Percentiles rank a stretch among this genome's conserved stretches.
phyloP scores from a whole-genome alignment of 53 echinoderm and acorn worm genomes.

The Crossaster papposus region DNA sequence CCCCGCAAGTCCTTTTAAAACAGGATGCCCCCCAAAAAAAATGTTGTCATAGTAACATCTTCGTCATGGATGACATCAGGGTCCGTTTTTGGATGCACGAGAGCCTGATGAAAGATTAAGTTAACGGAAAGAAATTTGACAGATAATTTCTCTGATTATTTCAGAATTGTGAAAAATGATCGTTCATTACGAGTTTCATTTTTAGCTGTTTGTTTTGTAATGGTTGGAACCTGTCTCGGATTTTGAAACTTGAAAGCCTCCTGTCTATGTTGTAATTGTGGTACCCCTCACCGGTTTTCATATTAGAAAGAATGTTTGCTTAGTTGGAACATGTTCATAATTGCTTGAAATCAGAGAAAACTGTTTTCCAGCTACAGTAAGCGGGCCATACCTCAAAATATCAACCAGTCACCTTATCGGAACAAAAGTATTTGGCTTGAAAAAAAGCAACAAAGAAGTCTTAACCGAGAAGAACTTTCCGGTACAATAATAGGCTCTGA shows the following conservation, averaged over 20 bases:
- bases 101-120: no score
- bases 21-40: background rate
- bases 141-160: no score
- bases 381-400: no score
- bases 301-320: background rate
- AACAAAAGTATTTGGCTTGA: no score
- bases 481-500: no score
- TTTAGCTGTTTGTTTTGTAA: background rate
- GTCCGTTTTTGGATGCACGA: background rate
- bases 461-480: no score
- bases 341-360: no score
- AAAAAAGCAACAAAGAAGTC: no score
- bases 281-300: background rate
- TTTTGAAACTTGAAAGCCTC: background rate
- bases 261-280: background rate
- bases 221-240: background rate
- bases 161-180: background rate
- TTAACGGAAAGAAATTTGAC: no score
- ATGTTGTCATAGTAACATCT: constrained; percentile 22
- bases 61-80: background rate
- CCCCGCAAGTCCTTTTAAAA: constrained; percentile 2
- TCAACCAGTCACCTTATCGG: no score
- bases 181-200: no score
- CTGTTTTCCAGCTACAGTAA: no score
- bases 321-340: background rate